Base-by-base conservation (phyloP, 2,797 vertebrate genomes). In the Hemitrygon akajei region DNA sequence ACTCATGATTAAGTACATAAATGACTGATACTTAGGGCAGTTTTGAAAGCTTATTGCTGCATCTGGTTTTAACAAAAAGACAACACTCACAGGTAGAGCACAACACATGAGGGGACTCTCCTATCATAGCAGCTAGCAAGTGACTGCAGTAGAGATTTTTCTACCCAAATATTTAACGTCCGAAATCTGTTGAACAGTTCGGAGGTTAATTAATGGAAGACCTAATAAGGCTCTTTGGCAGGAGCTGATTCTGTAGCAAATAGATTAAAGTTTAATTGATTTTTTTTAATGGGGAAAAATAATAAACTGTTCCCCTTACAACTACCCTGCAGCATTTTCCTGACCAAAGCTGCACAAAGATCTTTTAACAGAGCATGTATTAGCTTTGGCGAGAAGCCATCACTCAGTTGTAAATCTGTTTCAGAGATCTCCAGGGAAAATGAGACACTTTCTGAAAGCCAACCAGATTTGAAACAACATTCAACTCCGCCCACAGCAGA, bases 41-140 rank as follows among this genome's bases (percentile, higher is more conserved):
- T 93, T 93, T 56, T 92, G 66, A 86, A 86, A 75, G 66, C 69
- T 27, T 25, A 69, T 94, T 94, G 95, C 76, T 0, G 60, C 93
- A 94, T 47, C 94, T 94, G 95, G 94, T 94, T 80, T 40, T 25
- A 9, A 30, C 5, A 11, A 66, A 77, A 87, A 63, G 92, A 16
- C 0, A 94, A 89, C n/a, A 73, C 94, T 76, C 47, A 66, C 63
- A 94, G 95, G 80, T 94, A 94, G 94, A 94, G 56, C 94, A 18
- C 94, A 94, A 94, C 94, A 95, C 95, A 95, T 94, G 94, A 95
- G 93, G 4, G 7, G 2, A 18, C 12, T 76, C 69, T 91, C 37
- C 84, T 30, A 94, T 95, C 94, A 94, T 94, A 96, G 95, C 56
- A 94, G 94, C 92, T 95, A 95, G 25, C 84, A 25, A 71, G 95